Conservation (phyloP, 1,140 invertebrate genomes). For the Neoseiulus cucumeris region DNA sequence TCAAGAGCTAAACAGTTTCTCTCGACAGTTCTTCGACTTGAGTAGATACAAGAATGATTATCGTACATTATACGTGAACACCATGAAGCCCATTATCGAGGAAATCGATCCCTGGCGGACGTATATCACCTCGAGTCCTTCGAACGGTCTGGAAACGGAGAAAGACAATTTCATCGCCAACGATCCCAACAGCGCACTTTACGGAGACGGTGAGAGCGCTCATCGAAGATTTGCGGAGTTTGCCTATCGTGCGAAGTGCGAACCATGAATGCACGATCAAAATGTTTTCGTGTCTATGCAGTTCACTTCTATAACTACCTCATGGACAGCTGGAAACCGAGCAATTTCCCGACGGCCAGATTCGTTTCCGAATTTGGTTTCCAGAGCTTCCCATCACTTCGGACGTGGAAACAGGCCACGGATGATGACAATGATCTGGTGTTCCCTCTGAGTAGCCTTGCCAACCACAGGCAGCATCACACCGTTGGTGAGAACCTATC, state of each 20-base stretch:
- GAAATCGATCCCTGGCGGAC: slow-evolving; percentile 39
- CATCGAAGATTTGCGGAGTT: slow-evolving; percentile 19
- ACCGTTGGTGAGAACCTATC: slow-evolving; percentile 38
- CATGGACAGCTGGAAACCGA: slow-evolving; percentile 53
- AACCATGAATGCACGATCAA: not conserved
- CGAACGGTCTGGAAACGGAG: slow-evolving; percentile 59
- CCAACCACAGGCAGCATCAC: slow-evolving; percentile 62
- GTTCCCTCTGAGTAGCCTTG: slow-evolving; percentile 35
- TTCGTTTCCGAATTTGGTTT: slow-evolving; percentile 91
- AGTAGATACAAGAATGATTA: slow-evolving; percentile 54
- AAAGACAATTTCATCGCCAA: slow-evolving; percentile 48
- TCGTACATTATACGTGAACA: slow-evolving; percentile 58
- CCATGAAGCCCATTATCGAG: slow-evolving; percentile 44
- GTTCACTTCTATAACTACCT: slow-evolving; percentile 83
- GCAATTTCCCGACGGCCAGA: slow-evolving; percentile 51
- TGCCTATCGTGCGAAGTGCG: too few species aligned
- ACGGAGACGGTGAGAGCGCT: slow-evolving; percentile 73
- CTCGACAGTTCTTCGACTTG: slow-evolving; percentile 32
- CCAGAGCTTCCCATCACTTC: slow-evolving; percentile 57
- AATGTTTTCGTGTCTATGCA: slow-evolving; percentile 22
- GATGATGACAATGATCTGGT: slow-evolving; percentile 36
- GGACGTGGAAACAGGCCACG: slow-evolving; percentile 37
- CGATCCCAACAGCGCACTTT: slow-evolving; percentile 53
- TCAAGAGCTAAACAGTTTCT: too few species aligned
- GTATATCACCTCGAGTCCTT: slow-evolving; percentile 71